Percentiles rank a stretch among this genome's conserved stretches.
Conservation (phyloP, 2,888 invertebrate species). For the Andrena dorsata region DNA sequence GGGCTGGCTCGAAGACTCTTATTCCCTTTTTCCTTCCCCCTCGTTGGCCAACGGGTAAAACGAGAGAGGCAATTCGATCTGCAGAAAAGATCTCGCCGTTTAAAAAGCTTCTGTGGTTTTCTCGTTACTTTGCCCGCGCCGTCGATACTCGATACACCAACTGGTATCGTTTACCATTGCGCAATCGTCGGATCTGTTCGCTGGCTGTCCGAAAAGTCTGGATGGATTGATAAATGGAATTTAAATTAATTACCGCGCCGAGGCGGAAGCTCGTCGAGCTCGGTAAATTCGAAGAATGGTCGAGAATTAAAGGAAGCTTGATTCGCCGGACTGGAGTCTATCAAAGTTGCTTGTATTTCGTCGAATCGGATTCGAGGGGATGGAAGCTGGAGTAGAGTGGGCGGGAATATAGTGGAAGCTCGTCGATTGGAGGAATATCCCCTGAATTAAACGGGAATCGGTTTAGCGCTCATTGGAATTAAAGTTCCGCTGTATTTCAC, state of each 20-base stretch:
- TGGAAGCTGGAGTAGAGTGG: neutral
- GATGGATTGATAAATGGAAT: neutral
- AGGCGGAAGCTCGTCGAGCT: too few species aligned
- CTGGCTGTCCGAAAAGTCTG: conserved; percentile 11
- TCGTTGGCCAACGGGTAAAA: conserved; percentile 19
- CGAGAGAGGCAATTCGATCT: conserved; percentile 57
- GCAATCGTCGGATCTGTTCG: conserved; percentile 50
- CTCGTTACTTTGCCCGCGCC: conserved; percentile 29
- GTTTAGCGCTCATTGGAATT: neutral
- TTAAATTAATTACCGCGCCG: too few species aligned
- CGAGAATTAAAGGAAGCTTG: too few species aligned
- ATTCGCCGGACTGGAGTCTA: neutral
- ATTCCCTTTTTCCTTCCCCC: too few species aligned
- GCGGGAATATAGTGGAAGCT: neutral
- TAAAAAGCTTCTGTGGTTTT: conserved; percentile 66
- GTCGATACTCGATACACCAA: conserved; percentile 53
- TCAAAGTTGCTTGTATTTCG: neutral
- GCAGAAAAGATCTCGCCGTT: conserved; percentile 59
- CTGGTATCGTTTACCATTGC: conserved; percentile 59
- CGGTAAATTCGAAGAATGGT: too few species aligned
- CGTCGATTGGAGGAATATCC: neutral
- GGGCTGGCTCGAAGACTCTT: too few species aligned
- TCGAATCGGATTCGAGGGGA: neutral
- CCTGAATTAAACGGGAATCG: conserved; percentile 1
- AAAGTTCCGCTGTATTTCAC: neutral